Base-by-base conservation (phyloP, 2,888 invertebrate species). In the Drosophila longiperda region DNA sequence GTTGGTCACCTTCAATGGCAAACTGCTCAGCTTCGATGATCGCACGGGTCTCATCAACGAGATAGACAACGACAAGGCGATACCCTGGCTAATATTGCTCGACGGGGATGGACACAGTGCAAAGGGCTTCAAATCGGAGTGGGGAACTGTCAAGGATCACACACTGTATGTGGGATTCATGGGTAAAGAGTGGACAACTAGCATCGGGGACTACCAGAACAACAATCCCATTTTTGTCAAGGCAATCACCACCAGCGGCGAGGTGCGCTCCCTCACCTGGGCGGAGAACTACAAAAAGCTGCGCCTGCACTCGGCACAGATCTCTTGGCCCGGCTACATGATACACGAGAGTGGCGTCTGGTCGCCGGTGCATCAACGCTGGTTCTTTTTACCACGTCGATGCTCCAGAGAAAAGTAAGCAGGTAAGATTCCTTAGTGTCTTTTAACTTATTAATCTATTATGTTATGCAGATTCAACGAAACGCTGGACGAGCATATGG, bases 141-240 rank as follows among this genome's bases (percentile, higher is more conserved):
- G 99, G 99, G 98, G 98, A 7, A 96, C 99, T 0, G 96, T 99
- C 0, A 98, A 98, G 93, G 96, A 98, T 92, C 95, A 97, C 70
- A 94, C 95, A 29, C 92, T 99, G 0, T 98, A 97, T 92, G 95
- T 99, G 1, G 99, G 99, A 0, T 98, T 99, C 15, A 96, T 99
- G 94, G 98, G 98, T 6, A 98, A 99, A 93, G 99, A 99, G 93
- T 99, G 99, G 99, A 99, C 99, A 0, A 97, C 98, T 0, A 93
- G 95, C 2, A 94, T 94, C 38, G 99, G 99, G 8, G 96, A 96
- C 68, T 96, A 97, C 83, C 94, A 96, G 83, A 98, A 96, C 91
- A 95, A 96, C 82, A 96, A 99, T 93, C 99, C 99, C 0, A 98
- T 98, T 95, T 99, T 96, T 96, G 95, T 99, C 0, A 99, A 99